Conservation (phyloP, 1,140 invertebrate species). For the Hycleus phaleratus region DNA sequence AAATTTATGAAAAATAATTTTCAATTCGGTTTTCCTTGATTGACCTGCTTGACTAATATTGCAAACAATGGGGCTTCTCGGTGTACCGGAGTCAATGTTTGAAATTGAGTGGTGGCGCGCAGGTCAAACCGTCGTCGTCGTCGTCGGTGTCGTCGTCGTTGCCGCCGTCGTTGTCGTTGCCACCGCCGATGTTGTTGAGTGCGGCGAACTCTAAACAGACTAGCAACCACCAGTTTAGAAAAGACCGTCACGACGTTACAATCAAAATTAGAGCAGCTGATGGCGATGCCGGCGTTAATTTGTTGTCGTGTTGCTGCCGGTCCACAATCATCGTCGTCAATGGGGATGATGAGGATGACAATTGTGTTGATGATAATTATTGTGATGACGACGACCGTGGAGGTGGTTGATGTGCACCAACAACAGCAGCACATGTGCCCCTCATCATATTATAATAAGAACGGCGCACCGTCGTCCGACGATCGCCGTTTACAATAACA, state of each 20-base stretch:
- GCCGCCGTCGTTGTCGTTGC: too few species aligned
- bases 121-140: slow-evolving; percentile 9
- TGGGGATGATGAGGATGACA: neutral
- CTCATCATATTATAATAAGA: neutral
- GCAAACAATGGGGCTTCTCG: too few species aligned
- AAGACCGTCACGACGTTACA: slow-evolving; percentile 6
- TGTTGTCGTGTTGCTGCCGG: too few species aligned
- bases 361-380: neutral
- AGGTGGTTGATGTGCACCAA: neutral
- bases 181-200: too few species aligned
- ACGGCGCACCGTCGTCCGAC: neutral
- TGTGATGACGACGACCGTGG: neutral
- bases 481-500: neutral
- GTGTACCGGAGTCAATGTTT: too few species aligned
- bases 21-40: too few species aligned
- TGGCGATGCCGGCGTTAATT: slow-evolving; percentile 3
- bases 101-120: slow-evolving; percentile 1
- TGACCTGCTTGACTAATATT: too few species aligned
- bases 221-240: neutral
- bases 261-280: neutral
- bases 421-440: neutral
- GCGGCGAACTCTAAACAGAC: neutral
- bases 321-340: too few species aligned
- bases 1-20: too few species aligned
- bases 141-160: too few species aligned